Percentiles rank a stretch among this genome's conserved stretches.
These are phyloP conservation scores for Deroplatys truncata DNA, from an alignment of 2,888 invertebrate species.

Conservation along the genomic window DNA sequence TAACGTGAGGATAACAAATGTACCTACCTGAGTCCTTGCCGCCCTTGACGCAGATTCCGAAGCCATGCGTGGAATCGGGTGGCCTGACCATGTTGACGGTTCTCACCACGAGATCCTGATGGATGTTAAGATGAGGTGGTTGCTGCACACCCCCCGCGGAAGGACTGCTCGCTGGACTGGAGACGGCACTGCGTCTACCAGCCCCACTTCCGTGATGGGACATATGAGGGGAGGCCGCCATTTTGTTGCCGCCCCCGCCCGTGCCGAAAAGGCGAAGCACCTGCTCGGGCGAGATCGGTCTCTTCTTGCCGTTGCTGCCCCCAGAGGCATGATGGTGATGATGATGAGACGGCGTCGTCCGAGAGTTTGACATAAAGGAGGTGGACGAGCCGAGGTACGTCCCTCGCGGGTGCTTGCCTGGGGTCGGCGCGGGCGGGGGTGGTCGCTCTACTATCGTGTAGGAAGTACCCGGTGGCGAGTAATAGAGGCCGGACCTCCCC, in stretches of 20 bases:
- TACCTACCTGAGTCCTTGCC: slow-evolving; percentile 78
- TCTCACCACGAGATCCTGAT: slow-evolving; percentile 72
- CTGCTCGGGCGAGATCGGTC: slow-evolving; percentile 82
- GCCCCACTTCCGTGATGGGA: slow-evolving; percentile 46
- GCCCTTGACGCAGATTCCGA: slow-evolving; percentile 88
- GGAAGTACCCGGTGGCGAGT: slow-evolving; percentile 83
- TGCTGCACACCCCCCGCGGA: slow-evolving; percentile 11
- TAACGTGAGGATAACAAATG: no score
- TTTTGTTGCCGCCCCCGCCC: slow-evolving; percentile 18
- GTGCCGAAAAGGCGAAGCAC: slow-evolving; percentile 45
- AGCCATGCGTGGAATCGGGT: slow-evolving; percentile 71
- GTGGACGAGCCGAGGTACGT: slow-evolving; percentile 68
- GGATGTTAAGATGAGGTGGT: slow-evolving; percentile 35
- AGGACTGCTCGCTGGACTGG: slow-evolving; percentile 69
- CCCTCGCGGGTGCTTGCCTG: slow-evolving; percentile 49
- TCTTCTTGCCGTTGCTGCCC: slow-evolving; percentile 58
- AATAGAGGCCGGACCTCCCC: slow-evolving; percentile 64
- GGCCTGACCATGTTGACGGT: slow-evolving; percentile 84
- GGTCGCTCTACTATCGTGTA: slow-evolving; percentile 79
- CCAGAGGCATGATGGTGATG: slow-evolving; percentile 25
- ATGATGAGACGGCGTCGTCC: background rate
- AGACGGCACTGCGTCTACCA: slow-evolving; percentile 51
- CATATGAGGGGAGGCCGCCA: slow-evolving; percentile 36
- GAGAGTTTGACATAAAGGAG: slow-evolving; percentile 38
- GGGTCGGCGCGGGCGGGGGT: slow-evolving; percentile 22